Evolutionary conservation across 2,113 vertebrate genomes (phyloP).

Genomic region (Pycnonotus jocosus): DNA sequence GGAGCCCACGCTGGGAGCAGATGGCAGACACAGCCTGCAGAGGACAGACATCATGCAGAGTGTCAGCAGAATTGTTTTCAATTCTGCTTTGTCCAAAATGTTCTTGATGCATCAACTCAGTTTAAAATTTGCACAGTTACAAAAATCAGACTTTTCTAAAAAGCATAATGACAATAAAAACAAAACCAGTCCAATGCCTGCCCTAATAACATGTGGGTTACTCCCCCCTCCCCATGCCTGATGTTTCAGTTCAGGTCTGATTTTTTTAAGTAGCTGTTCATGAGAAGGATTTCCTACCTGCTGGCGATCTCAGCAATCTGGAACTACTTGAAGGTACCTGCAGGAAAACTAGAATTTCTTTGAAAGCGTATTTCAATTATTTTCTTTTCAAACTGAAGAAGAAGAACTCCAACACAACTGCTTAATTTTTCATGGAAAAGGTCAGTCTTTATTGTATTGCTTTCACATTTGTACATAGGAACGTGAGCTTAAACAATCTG

Average conservation of each 20-base stretch:
- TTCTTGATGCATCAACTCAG: not conserved
- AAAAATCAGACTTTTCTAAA: not conserved
- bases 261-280: not conserved
- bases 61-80: not conserved
- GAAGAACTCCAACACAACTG: not conserved
- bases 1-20: not conserved
- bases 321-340: not conserved
- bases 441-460: constrained; percentile 71
- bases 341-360: not conserved
- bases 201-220: not conserved
- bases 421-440: constrained; percentile 65
- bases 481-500: constrained; percentile 50
- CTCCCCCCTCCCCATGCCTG: not conserved
- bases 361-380: not conserved
- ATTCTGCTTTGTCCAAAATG: not conserved
- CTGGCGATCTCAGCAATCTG: not conserved
- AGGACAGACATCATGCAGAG: not conserved
- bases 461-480: constrained; percentile 60
- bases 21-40: not conserved
- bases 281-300: not conserved
- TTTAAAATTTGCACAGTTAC: not conserved
- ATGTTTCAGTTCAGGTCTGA: not conserved
- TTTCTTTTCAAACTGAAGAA: not conserved
- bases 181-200: not conserved
- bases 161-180: not conserved